Evolutionary conservation across 2,113 vertebrate genomes (phyloP).

Genomic region (Dicentrarchus labrax): DNA sequence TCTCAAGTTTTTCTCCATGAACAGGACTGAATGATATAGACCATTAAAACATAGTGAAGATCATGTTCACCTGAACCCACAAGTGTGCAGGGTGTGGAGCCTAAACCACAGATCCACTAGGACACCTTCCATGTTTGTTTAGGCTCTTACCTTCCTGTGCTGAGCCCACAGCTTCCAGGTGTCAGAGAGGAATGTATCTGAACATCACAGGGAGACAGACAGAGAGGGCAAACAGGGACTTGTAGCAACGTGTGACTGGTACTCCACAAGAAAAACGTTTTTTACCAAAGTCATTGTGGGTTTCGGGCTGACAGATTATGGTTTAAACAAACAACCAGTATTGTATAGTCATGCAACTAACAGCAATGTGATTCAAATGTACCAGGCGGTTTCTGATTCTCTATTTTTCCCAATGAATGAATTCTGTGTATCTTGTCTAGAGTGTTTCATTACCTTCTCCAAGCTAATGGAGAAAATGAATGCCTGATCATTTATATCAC

Average conservation of each 20-base stretch:
- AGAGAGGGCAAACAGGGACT: slow-evolving; percentile 46
- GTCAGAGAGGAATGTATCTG: slow-evolving; percentile 74
- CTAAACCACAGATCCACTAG: slow-evolving; percentile 25
- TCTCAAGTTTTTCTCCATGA: background rate
- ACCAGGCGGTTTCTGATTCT: background rate
- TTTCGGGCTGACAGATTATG: slow-evolving; percentile 13
- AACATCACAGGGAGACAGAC: slow-evolving; percentile 54
- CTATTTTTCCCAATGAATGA: background rate
- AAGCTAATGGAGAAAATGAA: background rate
- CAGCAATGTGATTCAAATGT: background rate
- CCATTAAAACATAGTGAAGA: too few relatives aligned
- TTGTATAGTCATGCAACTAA: background rate
- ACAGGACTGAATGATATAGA: background rate
- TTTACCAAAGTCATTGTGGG: slow-evolving; percentile 19
- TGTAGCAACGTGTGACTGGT: slow-evolving; percentile 67
- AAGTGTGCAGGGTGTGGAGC: slow-evolving; percentile 35
- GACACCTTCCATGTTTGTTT: slow-evolving; percentile 61
- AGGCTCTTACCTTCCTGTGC: slow-evolving; percentile 67
- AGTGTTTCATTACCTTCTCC: background rate
- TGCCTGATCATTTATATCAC: background rate
- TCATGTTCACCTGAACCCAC: background rate
- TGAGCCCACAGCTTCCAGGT: slow-evolving; percentile 76
- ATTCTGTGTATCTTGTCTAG: background rate
- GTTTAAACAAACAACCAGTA: slow-evolving; percentile 19
- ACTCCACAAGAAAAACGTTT: slow-evolving; percentile 1